Evolutionary conservation across 2,888 invertebrate species (phyloP).

Genomic region (Pristionchus exspectatus): DNA sequence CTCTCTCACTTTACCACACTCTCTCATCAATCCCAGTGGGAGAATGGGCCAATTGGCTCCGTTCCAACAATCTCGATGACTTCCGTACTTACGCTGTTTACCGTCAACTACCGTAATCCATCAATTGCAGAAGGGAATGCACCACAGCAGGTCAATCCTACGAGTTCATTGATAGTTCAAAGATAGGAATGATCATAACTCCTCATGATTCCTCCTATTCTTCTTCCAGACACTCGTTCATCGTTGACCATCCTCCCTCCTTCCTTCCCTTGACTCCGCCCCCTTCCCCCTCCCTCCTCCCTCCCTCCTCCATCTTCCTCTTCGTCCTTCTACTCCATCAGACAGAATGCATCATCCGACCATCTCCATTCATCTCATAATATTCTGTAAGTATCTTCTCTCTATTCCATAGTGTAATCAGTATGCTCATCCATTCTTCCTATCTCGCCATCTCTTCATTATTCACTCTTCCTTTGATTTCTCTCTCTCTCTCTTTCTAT

Average conservation of each 20-base stretch:
- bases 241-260: constrained; percentile 41
- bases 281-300: neutral
- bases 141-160: neutral
- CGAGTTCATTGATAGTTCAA: neutral
- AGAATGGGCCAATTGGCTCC: neutral
- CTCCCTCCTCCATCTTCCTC: neutral
- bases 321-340: constrained; percentile 35
- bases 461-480: neutral
- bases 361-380: constrained; percentile 44
- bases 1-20: constrained; percentile 29
- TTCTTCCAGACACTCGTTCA: neutral
- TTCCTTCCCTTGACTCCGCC: neutral
- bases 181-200: neutral
- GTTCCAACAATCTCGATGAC: no score
- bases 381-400: constrained; percentile 27
- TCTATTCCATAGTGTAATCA: neutral
- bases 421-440: neutral
- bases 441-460: constrained; percentile 31
- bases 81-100: constrained; percentile 29
- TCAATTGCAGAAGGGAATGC: neutral
- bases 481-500: neutral
- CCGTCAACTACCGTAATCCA: neutral
- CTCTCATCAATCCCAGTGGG: neutral
- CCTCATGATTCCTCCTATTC: neutral
- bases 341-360: constrained; percentile 19